These are phyloP conservation scores for Ophthalmotilapia sp. DNA, from an alignment of 2,113 vertebrate genomes.

Conservation along the genomic window DNA sequence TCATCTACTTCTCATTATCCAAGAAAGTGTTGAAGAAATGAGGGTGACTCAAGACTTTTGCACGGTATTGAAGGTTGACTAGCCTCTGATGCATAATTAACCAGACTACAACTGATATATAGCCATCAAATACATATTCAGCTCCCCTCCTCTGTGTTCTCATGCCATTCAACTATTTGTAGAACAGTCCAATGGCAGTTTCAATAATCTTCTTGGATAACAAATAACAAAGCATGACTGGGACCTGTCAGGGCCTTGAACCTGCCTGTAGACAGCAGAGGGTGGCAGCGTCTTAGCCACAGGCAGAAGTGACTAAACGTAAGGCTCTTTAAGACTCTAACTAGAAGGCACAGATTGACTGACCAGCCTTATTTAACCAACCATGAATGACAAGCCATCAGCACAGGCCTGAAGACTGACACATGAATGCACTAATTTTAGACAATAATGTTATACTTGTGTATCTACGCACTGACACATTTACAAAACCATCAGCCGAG, in stretches of 20 bases:
- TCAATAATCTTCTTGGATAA: not conserved
- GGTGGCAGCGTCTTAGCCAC: constrained; percentile 18
- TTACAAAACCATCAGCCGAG: not conserved
- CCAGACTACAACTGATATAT: not conserved
- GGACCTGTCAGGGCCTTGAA: not conserved
- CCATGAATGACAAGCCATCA: constrained; percentile 49
- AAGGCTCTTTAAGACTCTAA: constrained; percentile 6
- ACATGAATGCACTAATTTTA: constrained; percentile 44
- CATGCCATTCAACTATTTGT: not conserved
- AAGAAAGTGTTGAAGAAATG: not conserved
- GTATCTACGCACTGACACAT: not conserved
- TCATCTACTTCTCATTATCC: not conserved
- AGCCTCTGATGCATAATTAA: not conserved
- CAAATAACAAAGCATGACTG: not conserved
- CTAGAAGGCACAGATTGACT: constrained; percentile 13
- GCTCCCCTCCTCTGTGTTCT: not conserved
- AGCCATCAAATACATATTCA: not conserved
- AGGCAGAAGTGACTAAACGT: not conserved
- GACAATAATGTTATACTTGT: constrained; percentile 21
- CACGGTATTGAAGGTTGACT: not conserved
- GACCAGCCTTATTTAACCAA: constrained; percentile 40
- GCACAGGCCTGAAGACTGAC: constrained; percentile 41
- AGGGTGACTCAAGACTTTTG: not conserved
- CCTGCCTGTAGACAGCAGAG: not conserved
- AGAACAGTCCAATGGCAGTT: not conserved